Evolutionary conservation across 1,140 invertebrate genomes (phyloP), one percentile per base, ranked within the genome.

Genomic region (Sycophaga agraensis): DNA sequence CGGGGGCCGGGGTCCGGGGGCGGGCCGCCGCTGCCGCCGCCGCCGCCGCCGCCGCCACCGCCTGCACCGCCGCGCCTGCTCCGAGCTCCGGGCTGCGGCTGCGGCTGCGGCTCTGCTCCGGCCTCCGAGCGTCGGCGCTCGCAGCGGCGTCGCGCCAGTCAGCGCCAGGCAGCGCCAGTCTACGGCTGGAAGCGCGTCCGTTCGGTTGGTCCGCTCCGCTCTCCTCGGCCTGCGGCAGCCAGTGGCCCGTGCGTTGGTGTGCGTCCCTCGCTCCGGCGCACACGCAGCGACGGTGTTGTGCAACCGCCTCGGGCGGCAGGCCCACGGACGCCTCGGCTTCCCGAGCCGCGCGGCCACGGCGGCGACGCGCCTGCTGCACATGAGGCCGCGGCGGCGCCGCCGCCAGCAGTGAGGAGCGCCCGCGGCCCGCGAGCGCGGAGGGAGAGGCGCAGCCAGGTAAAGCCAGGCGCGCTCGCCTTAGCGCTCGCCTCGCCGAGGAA

Each of bases 191-290:
- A 73, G 72, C 72, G 73, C 68, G 70, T 66, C 55, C 68, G 69
- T 66, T 67, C 63, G 68, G 61, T 66, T 82, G 81, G 76, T 76
- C 73, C 70, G 74, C 79, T 70, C 66, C 76, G 70, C 66, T 73
- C 19, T 73, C 72, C 21, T 74, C 72, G 16, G 69, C 68, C 24
- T n/a, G 9, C 2, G 21, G 21, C 45, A 54, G 14, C 14, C 24
- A 22, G 11, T 14, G 2, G 19, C 24, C 48, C 19, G 66, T 65
- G n/a, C n/a, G n/a, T 16, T 73, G 4, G 5, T 31, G 28, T 31
- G 28, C 11, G 35, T 39, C 7, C n/a, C 7, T 39, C 35, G n/a
- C n/a, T n/a, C n/a, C n/a, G n/a, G n/a, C n/a, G n/a, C n/a, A n/a
- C n/a, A n/a, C n/a, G n/a, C n/a, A n/a, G n/a, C n/a, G n/a, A n/a